Conservation (phyloP, 2,888 invertebrate genomes). For the Drosophila testacea region DNA sequence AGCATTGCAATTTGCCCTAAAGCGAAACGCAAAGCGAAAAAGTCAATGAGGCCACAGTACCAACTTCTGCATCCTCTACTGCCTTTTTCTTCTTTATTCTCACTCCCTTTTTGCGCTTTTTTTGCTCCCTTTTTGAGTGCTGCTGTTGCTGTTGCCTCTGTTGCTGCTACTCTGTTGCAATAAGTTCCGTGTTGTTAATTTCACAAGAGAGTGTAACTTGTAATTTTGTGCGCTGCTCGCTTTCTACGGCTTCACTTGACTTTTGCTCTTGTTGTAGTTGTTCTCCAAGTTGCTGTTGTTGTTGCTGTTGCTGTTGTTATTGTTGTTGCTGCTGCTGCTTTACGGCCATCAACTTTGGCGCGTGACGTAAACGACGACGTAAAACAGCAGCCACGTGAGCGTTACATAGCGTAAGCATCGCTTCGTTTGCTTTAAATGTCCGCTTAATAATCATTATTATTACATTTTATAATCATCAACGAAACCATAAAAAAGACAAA, state of each 20-base stretch:
- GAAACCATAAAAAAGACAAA: slow-evolving; percentile 16
- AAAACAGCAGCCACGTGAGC: slow-evolving; percentile 71
- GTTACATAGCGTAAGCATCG: slow-evolving; percentile 63
- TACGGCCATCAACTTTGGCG: slow-evolving; percentile 65
- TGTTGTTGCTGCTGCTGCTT: slow-evolving; percentile 30
- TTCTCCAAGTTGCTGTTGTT: slow-evolving; percentile 9
- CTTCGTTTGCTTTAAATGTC: slow-evolving; percentile 75
- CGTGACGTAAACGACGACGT: slow-evolving; percentile 72
- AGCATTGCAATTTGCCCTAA: slow-evolving; percentile 48
- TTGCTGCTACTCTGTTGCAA: slow-evolving; percentile 56
- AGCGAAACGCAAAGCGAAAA: slow-evolving; percentile 41
- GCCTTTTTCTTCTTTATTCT: neutral
- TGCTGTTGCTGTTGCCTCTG: neutral
- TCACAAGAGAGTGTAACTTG: slow-evolving; percentile 78
- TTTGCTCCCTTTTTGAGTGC: slow-evolving; percentile 6
- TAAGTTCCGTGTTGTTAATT: slow-evolving; percentile 83
- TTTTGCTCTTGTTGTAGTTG: slow-evolving; percentile 12
- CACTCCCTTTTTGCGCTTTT: neutral
- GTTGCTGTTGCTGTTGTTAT: slow-evolving; percentile 12
- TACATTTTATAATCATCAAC: slow-evolving; percentile 24
- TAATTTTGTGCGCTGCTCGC: slow-evolving; percentile 63
- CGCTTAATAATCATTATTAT: slow-evolving; percentile 61
- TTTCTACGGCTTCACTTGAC: slow-evolving; percentile 53
- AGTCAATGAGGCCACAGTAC: slow-evolving; percentile 60
- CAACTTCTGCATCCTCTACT: neutral